Evolutionary conservation across 2,797 vertebrate genomes (phyloP).

Genomic region (Sciurus vulgaris): DNA sequence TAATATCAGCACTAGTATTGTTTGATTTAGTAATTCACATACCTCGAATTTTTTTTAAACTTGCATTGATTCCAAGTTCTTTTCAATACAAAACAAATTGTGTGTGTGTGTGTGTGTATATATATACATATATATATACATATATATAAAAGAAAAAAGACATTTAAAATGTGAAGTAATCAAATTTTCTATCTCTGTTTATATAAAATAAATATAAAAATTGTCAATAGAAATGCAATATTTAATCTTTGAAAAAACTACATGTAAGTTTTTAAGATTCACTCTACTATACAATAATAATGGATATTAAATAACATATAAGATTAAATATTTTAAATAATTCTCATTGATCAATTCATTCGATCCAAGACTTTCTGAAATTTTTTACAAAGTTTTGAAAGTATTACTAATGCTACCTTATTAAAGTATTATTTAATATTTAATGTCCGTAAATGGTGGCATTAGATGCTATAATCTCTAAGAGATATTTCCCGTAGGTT

Average conservation of each 20-base stretch:
- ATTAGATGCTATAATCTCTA: neutral
- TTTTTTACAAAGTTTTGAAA: neutral
- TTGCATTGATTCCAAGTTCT: neutral
- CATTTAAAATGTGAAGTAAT: neutral
- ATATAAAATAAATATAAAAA: neutral
- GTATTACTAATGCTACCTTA: neutral
- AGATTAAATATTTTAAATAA: neutral
- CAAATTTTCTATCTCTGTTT: neutral
- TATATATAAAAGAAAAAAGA: neutral
- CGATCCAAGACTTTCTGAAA: neutral
- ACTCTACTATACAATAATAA: neutral
- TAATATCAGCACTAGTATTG: neutral
- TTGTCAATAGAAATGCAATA: neutral
- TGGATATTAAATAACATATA: neutral
- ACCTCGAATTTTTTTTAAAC: neutral
- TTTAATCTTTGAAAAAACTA: constrained; percentile 27
- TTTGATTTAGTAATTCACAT: neutral
- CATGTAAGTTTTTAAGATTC: neutral
- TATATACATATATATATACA: too few relatives aligned
- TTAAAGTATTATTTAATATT: neutral
- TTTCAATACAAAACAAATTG: neutral
- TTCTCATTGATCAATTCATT: neutral
- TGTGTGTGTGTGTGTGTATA: too few relatives aligned
- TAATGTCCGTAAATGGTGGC: neutral
- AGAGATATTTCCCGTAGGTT: constrained; percentile 3